Base-by-base conservation (phyloP, 2,797 vertebrate species). In the Novumbra hubbsi region DNA sequence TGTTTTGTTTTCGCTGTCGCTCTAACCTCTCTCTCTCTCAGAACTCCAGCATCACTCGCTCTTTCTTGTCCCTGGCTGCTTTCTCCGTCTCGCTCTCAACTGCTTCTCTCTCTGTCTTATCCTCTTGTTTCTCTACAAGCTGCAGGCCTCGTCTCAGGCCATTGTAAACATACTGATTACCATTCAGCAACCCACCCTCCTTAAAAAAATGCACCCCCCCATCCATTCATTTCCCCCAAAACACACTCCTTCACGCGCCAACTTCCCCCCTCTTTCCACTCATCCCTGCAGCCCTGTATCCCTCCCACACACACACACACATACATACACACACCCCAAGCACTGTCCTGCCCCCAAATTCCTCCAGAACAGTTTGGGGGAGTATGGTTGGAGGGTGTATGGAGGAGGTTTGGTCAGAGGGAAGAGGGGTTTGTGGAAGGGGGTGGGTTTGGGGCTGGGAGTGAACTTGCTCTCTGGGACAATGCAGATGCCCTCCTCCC, bases 191-290 rank as follows among this genome's bases (percentile, higher is more conserved):
- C 88, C 83, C 84, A 79, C 73, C 49, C 75, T 81, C 76, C 63
- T 62, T 21, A 64, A 72, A 70, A 57, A 34, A 27, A 38, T 27
- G 11, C 32, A 14, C 73, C 65, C 81, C 76, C 70, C 81, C 83
- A 86, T 78, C 81, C 88, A 90, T 88, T 87, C 87, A 83, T 85
- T 84, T 84, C 81, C 77, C 84, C 83, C 76, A 88, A 87, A 91
- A 87, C 82, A 88, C 80, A 86, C 78, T 76, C 76, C 81, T 70
- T 65, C 48, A 76, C 77, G 73, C 68, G 77, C 76, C 74, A 73
- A 70, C 57, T 45, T 45, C 70, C 72, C 81, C 78, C 80, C 79
- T 71, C 48, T 77, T 76, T 76, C 74, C 78, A 81, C 81, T 81
- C 83, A 85, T 78, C 78, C 82, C 68, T 80, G 71, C 81, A 87